Conservation (phyloP, 2,797 vertebrate species). For the Pangasius macronema region DNA sequence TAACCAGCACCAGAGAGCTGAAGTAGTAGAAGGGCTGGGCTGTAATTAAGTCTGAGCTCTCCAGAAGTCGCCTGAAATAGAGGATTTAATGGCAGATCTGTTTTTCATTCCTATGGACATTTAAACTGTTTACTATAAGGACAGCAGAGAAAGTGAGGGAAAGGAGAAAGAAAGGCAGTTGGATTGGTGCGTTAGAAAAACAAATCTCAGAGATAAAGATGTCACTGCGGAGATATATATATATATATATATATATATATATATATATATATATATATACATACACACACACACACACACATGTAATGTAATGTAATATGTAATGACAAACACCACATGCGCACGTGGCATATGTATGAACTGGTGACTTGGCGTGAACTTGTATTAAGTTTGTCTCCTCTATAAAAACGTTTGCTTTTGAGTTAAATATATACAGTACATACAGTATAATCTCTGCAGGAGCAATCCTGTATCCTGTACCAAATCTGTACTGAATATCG, state of each 20-base stretch:
- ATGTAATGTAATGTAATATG: not conserved
- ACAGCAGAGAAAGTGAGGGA: not conserved
- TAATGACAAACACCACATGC: not conserved
- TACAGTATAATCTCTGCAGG: too few relatives aligned
- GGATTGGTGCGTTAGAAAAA: not conserved
- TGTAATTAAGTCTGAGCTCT: conserved; percentile 43
- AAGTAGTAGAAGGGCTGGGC: conserved; percentile 18
- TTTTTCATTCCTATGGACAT: conserved; percentile 27
- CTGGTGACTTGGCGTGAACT: not conserved
- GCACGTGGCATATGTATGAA: not conserved
- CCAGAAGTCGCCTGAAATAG: conserved; percentile 31
- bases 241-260: not conserved
- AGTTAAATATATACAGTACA: too few relatives aligned
- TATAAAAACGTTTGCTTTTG: not conserved
- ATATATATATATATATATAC: too few relatives aligned
- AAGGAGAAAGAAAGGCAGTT: not conserved
- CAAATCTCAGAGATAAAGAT: not conserved
- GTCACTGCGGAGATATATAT: not conserved
- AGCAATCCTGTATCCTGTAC: not conserved
- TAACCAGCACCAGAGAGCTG: conserved; percentile 3
- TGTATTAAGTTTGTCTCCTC: not conserved
- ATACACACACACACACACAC: too few relatives aligned
- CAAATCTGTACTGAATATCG: not conserved
- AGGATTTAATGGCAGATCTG: conserved; percentile 21
- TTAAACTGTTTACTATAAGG: not conserved